phyloP scores from a whole-genome alignment of 2,888 invertebrate species.

The Ophioninae sp. region DNA sequence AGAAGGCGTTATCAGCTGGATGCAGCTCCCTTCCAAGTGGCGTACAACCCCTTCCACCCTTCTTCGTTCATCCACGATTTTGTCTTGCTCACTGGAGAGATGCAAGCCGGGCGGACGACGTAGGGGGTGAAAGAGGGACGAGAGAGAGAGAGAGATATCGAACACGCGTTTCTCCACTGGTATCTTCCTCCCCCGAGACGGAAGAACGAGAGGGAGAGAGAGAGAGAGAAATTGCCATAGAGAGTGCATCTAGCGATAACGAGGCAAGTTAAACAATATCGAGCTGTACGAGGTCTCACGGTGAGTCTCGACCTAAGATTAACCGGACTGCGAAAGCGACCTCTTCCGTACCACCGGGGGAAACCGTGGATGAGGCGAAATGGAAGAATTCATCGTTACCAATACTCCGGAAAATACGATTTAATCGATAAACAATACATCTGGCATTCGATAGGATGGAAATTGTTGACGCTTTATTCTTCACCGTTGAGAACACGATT shows the following conservation, averaged over 20 bases:
- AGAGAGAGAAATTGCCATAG: slow-evolving; percentile 73
- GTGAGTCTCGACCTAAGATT: slow-evolving; percentile 76
- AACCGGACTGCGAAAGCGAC: slow-evolving; percentile 69
- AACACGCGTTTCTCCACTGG: slow-evolving; percentile 51
- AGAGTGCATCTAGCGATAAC: slow-evolving; percentile 80
- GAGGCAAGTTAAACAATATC: slow-evolving; percentile 81
- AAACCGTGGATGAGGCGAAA: slow-evolving; percentile 25
- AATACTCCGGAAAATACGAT: slow-evolving; percentile 24
- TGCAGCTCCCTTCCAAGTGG: slow-evolving; percentile 77
- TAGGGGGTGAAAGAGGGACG: slow-evolving; percentile 56
- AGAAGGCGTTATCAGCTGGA: slow-evolving; percentile 79
- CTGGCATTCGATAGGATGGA: background rate
- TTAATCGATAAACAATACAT: slow-evolving; percentile 41
- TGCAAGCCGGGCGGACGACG: slow-evolving; percentile 46
- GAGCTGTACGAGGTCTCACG: slow-evolving; percentile 76
- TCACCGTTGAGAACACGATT: background rate
- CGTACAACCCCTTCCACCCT: slow-evolving; percentile 68
- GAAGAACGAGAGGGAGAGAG: slow-evolving; percentile 58
- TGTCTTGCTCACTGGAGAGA: slow-evolving; percentile 49
- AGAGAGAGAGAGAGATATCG: slow-evolving; percentile 59
- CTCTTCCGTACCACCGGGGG: slow-evolving; percentile 30
- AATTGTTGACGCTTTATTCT: slow-evolving; percentile 6
- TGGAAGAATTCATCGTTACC: slow-evolving; percentile 25
- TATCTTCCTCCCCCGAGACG: slow-evolving; percentile 62
- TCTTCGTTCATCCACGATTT: slow-evolving; percentile 43